These are phyloP conservation scores for Tinamus guttatus DNA, from an alignment of 2,113 vertebrate genomes.

Conservation along the genomic window DNA sequence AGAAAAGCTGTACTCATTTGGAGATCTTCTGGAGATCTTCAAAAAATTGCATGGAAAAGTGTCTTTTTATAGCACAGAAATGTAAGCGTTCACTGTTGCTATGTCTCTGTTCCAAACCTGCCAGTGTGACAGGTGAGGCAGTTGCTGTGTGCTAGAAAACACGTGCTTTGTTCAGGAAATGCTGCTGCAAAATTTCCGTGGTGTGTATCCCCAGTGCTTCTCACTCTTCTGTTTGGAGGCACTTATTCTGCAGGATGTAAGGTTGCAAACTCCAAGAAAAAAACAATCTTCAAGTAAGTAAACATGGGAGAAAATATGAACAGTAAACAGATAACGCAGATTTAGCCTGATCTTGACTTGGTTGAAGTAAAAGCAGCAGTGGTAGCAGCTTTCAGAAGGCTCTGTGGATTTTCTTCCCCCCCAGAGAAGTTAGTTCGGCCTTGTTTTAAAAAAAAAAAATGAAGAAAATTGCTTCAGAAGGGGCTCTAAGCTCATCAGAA, in stretches of 20 bases:
- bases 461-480: background rate
- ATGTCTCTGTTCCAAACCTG: background rate
- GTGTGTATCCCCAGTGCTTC: background rate
- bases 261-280: background rate
- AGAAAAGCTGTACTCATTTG: background rate
- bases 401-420: background rate
- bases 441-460: background rate
- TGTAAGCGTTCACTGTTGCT: background rate
- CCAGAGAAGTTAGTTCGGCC: background rate
- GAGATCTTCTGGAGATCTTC: background rate
- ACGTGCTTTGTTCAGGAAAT: background rate
- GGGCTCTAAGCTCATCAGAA: background rate
- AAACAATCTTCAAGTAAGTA: background rate
- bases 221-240: background rate
- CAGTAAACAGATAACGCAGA: background rate
- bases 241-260: background rate
- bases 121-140: background rate
- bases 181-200: background rate
- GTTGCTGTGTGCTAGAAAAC: rapidly evolving
- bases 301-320: background rate
- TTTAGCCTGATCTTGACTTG: background rate
- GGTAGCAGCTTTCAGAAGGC: rapidly evolving
- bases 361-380: background rate
- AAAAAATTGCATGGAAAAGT: background rate
- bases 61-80: background rate